Percentiles rank a stretch among this genome's conserved stretches.
These are phyloP conservation scores for Luehdorfia chinensis DNA, from an alignment of 1,140 invertebrate species.

Conservation along the genomic window DNA sequence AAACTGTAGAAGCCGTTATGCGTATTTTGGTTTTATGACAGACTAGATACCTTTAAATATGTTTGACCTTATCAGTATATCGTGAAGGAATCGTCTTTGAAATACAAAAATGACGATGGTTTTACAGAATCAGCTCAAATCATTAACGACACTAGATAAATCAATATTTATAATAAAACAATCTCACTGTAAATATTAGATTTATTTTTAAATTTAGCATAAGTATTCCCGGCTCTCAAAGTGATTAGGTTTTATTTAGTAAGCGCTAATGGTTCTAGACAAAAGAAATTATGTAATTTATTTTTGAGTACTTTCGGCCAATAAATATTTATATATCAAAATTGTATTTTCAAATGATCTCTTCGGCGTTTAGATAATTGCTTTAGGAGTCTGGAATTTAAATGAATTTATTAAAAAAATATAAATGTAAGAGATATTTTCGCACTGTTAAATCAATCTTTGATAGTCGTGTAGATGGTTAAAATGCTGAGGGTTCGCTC, in stretches of 20 bases:
- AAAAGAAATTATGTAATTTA: constrained; percentile 51
- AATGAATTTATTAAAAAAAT: constrained; percentile 69
- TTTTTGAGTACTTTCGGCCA: constrained; percentile 64
- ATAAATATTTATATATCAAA: constrained; percentile 68
- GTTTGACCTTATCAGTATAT: constrained; percentile 5
- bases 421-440: constrained; percentile 73
- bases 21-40: constrained; percentile 7
- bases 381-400: constrained; percentile 73
- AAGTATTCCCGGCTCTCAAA: constrained; percentile 75
- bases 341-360: constrained; percentile 75
- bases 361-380: constrained; percentile 70
- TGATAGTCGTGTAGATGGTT: constrained; percentile 44
- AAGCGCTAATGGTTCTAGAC: constrained; percentile 53
- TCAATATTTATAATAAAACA: constrained; percentile 69
- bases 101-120: constrained; percentile 16
- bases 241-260: constrained; percentile 69
- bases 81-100: not conserved
- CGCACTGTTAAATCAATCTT: constrained; percentile 69
- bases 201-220: constrained; percentile 52
- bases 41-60: constrained; percentile 9
- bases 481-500: constrained; percentile 19
- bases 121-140: constrained; percentile 66
- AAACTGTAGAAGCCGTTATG: constrained; percentile 22
- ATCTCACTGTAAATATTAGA: constrained; percentile 75
- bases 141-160: constrained; percentile 71